Evolutionary conservation across 2,888 invertebrate species (phyloP).

Genomic region (Limnephilus marmoratus): DNA sequence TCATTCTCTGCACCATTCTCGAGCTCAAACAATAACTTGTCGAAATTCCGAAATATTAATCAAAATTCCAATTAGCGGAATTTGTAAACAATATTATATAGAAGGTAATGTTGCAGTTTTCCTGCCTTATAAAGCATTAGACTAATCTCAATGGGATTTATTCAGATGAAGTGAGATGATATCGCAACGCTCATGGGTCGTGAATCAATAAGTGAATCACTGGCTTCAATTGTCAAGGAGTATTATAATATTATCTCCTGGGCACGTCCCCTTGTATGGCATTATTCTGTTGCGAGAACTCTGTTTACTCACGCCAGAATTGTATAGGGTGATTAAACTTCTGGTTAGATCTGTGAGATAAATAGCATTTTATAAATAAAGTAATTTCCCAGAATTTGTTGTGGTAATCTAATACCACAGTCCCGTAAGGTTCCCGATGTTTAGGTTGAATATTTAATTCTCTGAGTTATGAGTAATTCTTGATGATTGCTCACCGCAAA

Average conservation of each 20-base stretch:
- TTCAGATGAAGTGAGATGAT: not conserved
- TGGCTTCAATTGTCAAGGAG: slow-evolving; percentile 8
- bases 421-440: not conserved
- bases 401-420: not conserved
- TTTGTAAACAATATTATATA: not conserved
- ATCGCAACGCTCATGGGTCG: not conserved
- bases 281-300: not conserved
- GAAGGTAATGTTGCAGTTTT: not conserved
- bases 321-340: not conserved
- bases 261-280: slow-evolving; percentile 21
- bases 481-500: not conserved
- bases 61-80: not conserved
- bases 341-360: slow-evolving; percentile 5
- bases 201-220: slow-evolving; percentile 36
- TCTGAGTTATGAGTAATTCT: not conserved
- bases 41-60: too few relatives aligned
- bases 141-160: not conserved
- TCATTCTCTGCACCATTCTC: not conserved
- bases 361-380: slow-evolving; percentile 9
- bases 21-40: not conserved
- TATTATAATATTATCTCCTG: slow-evolving; percentile 12
- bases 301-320: not conserved
- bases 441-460: not conserved
- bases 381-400: not conserved
- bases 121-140: not conserved